Base-by-base conservation (phyloP, 2,797 vertebrate species). In the Sylvilagus floridanus region DNA sequence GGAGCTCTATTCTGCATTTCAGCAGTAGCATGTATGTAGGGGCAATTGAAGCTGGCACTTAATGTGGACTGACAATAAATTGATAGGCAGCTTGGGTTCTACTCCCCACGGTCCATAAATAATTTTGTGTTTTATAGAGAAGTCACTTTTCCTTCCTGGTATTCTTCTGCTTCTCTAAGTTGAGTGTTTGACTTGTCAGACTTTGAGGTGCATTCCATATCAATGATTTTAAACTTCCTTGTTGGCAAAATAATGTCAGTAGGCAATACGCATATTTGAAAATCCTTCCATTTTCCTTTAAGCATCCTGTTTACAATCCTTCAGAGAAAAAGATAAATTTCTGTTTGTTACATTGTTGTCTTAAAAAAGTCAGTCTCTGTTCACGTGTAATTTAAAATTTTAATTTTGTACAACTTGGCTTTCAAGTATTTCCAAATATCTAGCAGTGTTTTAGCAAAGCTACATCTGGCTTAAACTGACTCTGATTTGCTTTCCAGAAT, bases 321-420 rank as follows among this genome's bases (percentile, higher is more conserved):
- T 91, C n/a, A 17, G 26, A 13, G 30, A 88, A 37, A 32, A 82
- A 89, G 28, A 19, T 37, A 47, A 60, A 17, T 66, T 87, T 76
- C 30, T 4, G 17, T 42, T 24, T 47, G 68, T 69, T 81, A 17
- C 42, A 65, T 42, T 60, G 12, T 24, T 57, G 9, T 69, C 81
- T 89, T 85, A 4, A 32, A 94, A 78, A 60, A 86, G 47, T 68
- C 47, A 85, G 63, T 42, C 28, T 92, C n/a, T 92, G 28, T 82
- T 94, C 3, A 2, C 65, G n/a, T 77, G 22, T 72, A 86, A 83
- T 81, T 95, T 77, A 78, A 65, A 28, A 87, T 94, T 94, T 91
- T 79, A 90, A 57, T 75, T 87, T 62, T 30, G 9, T 26, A 63
- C 24, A 77, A 7, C 17, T 22, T 62, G 19, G 17, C 14, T 92